A percentile compares a stretch with the other conserved stretches of the same genome.
These are phyloP conservation scores for Acheta domesticus DNA, from an alignment of 2,888 invertebrate species.

Conservation along the genomic window DNA sequence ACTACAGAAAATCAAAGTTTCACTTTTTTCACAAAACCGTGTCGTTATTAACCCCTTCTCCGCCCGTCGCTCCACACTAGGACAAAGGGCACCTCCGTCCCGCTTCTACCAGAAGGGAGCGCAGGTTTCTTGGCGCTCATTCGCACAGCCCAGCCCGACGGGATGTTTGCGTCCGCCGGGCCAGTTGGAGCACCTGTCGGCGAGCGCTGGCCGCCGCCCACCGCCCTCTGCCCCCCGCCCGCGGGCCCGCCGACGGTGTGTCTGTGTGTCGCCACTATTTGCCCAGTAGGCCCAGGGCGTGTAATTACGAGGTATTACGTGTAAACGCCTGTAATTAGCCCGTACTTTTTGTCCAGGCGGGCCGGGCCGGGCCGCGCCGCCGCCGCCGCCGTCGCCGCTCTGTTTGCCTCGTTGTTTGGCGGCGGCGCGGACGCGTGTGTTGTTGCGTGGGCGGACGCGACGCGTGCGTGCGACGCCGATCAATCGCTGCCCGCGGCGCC, in stretches of 20 bases:
- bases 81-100: too few relatives aligned
- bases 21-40: too few relatives aligned
- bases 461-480: neutral
- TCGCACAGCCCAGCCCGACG: too few relatives aligned
- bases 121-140: too few relatives aligned
- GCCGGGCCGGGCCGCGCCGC: neutral
- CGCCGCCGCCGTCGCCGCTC: neutral
- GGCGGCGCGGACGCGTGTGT: neutral
- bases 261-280: constrained; percentile 10
- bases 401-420: constrained; percentile 11
- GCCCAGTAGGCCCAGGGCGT: constrained; percentile 18
- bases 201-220: neutral
- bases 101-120: too few relatives aligned
- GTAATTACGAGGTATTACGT: constrained; percentile 3
- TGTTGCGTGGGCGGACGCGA: neutral
- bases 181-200: neutral
- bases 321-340: constrained; percentile 7
- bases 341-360: neutral
- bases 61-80: too few relatives aligned
- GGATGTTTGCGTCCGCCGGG: too few relatives aligned
- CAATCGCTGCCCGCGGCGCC: too few relatives aligned
- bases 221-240: too few relatives aligned
- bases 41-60: too few relatives aligned
- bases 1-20: too few relatives aligned
- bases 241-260: neutral